Percentiles rank a stretch among this genome's conserved stretches.
These are phyloP conservation scores for Drosophila kanapiae DNA, from an alignment of 1,140 invertebrate genomes.

Conservation along the genomic window DNA sequence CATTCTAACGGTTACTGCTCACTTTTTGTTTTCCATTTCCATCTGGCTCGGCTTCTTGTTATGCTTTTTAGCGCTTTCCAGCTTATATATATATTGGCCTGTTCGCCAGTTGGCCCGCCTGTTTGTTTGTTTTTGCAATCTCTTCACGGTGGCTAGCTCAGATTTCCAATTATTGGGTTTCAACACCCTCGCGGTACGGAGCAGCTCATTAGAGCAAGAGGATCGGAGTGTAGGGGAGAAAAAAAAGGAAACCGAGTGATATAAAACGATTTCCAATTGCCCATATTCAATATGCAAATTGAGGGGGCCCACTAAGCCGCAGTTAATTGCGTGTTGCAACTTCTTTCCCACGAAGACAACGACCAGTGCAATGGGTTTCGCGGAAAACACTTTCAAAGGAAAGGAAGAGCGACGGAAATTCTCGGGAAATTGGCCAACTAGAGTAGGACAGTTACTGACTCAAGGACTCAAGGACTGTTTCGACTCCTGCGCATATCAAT, in stretches of 20 bases:
- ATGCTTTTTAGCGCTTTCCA: conserved; percentile 17
- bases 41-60: conserved; percentile 18
- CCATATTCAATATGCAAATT: conserved; percentile 51
- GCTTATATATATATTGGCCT: conserved; percentile 17
- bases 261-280: conserved; percentile 19
- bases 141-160: conserved; percentile 55
- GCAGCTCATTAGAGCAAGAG: conserved; percentile 55
- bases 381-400: conserved; percentile 55
- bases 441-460: conserved; percentile 49
- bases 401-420: conserved; percentile 32
- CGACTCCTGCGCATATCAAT: conserved; percentile 36
- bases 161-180: conserved; percentile 69
- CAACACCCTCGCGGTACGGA: conserved; percentile 20
- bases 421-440: conserved; percentile 38
- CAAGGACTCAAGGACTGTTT: conserved; percentile 17
- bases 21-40: conserved; percentile 44
- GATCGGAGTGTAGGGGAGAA: conserved; percentile 4
- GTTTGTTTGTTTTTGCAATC: conserved; percentile 53
- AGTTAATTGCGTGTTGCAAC: conserved; percentile 48
- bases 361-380: conserved; percentile 50
- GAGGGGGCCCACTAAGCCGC: conserved; percentile 10
- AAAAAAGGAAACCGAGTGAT: background rate
- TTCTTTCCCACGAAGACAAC: conserved; percentile 31
- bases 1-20: conserved; percentile 47
- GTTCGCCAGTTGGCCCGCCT: background rate